A percentile compares a stretch with the other conserved stretches of the same genome.
Evolutionary conservation across 1,140 invertebrate genomes (phyloP).

Genomic region (Brachionus rotundiformis): DNA sequence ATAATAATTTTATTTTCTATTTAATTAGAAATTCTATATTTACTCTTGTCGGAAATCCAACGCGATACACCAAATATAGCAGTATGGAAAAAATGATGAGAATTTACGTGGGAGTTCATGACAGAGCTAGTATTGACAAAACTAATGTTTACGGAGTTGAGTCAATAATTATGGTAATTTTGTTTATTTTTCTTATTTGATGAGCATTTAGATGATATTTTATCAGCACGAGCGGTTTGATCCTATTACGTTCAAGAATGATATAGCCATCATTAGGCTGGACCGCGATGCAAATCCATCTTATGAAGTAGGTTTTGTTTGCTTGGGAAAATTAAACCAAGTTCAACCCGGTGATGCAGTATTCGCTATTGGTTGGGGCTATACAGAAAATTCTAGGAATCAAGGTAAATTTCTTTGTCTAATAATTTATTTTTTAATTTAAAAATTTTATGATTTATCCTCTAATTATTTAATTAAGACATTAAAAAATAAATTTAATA

Average conservation of each 20-base stretch:
- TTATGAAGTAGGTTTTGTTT: neutral
- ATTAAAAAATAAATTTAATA: too few relatives aligned
- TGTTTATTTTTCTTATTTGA: neutral
- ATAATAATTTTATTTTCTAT: neutral
- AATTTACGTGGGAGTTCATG: constrained; percentile 46
- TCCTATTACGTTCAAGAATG: constrained; percentile 45
- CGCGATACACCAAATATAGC: neutral
- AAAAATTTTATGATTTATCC: too few relatives aligned
- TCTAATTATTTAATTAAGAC: too few relatives aligned
- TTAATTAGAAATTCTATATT: constrained; percentile 44
- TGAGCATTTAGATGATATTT: neutral
- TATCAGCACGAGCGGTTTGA: constrained; percentile 25
- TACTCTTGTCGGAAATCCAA: constrained; percentile 31
- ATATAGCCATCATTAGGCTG: constrained; percentile 37
- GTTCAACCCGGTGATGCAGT: constrained; percentile 39
- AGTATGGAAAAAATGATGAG: constrained; percentile 48
- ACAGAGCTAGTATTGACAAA: neutral
- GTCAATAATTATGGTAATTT: constrained; percentile 39
- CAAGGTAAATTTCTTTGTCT: constrained; percentile 40
- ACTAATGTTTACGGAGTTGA: constrained; percentile 36
- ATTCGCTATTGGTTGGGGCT: constrained; percentile 45
- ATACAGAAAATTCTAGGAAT: constrained; percentile 44
- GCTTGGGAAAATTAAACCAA: constrained; percentile 33
- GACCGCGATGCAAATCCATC: neutral
- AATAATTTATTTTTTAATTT: too few relatives aligned